Conservation (phyloP, 53 echinoderm and acorn worm genomes). For the Apostichopus leukothele region DNA sequence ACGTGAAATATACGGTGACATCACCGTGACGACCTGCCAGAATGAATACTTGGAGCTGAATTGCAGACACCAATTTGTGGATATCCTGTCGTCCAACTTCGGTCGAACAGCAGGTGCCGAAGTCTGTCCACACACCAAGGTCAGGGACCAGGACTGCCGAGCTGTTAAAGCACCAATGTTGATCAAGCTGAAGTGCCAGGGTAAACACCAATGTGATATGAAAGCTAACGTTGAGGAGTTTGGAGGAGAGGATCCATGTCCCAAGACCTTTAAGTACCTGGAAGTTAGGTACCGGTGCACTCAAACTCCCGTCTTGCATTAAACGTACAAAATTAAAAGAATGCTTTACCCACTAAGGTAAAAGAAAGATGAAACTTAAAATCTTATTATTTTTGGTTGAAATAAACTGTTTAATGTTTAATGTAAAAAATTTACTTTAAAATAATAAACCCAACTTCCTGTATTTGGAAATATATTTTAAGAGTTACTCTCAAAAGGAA, state of each 20-base stretch:
- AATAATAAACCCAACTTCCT: no score
- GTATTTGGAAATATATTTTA: no score
- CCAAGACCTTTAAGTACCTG: slow-evolving; percentile 56
- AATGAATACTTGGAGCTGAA: slow-evolving; percentile 30
- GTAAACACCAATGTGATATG: slow-evolving; percentile 45
- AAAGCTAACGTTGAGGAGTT: slow-evolving; percentile 41
- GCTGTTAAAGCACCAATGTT: background rate
- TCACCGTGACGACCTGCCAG: slow-evolving; percentile 42
- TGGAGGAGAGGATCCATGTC: slow-evolving; percentile 57
- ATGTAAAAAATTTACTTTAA: no score
- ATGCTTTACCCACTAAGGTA: background rate
- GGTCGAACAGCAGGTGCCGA: slow-evolving; percentile 51
- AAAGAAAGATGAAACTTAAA: background rate
- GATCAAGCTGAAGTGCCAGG: slow-evolving; percentile 40
- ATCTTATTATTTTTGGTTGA: no score
- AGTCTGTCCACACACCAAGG: slow-evolving; percentile 46
- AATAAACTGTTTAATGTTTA: no score
- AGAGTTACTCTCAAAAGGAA: no score
- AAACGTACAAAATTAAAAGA: slow-evolving; percentile 5
- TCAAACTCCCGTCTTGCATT: slow-evolving; percentile 43
- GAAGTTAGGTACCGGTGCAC: slow-evolving; percentile 50
- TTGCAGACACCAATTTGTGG: slow-evolving; percentile 22
- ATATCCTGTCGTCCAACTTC: slow-evolving; percentile 35
- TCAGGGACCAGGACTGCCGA: slow-evolving; percentile 42
- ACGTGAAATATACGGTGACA: slow-evolving; percentile 11